A percentile compares a stretch with the other conserved stretches of the same genome.
phyloP scores from a whole-genome alignment of 2,888 invertebrate genomes.

The Hyles lineata region DNA sequence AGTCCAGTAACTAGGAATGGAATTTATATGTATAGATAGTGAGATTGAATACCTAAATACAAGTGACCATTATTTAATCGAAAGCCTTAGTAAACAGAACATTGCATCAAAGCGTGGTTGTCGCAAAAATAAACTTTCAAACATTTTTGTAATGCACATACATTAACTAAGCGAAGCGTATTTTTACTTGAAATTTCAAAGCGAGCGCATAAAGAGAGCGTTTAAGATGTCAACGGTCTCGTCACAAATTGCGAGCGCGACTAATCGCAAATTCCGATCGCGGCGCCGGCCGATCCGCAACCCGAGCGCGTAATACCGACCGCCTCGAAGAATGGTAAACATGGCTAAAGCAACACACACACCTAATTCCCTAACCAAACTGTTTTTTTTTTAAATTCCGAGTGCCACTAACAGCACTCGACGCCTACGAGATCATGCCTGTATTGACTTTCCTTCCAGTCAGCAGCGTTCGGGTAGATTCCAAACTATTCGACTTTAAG shows the following conservation, averaged over 20 bases:
- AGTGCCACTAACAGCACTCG: slow-evolving; percentile 65
- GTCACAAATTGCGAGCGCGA: slow-evolving; percentile 28
- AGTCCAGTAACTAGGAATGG: no score
- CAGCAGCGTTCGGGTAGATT: slow-evolving; percentile 37
- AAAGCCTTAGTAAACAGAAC: background rate
- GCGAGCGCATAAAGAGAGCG: slow-evolving; percentile 6
- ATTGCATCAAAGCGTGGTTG: background rate
- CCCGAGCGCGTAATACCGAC: background rate
- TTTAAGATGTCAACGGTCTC: slow-evolving; percentile 28
- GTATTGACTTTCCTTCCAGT: slow-evolving; percentile 47
- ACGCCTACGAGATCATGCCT: slow-evolving; percentile 57
- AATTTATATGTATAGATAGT: no score
- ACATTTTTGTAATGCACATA: slow-evolving; percentile 2
- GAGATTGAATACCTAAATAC: no score
- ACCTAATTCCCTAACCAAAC: slow-evolving; percentile 62
- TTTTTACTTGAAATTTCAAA: background rate
- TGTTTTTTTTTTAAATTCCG: slow-evolving; percentile 52
- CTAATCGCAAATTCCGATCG: slow-evolving; percentile 32
- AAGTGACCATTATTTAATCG: background rate
- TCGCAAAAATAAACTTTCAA: background rate
- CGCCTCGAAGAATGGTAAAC: slow-evolving; percentile 56
- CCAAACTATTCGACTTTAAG: slow-evolving; percentile 32
- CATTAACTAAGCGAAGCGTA: background rate
- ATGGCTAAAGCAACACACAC: slow-evolving; percentile 54
- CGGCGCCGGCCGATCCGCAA: slow-evolving; percentile 10